Conservation (phyloP, 1,140 invertebrate genomes). For the Brachionus koreanus region DNA sequence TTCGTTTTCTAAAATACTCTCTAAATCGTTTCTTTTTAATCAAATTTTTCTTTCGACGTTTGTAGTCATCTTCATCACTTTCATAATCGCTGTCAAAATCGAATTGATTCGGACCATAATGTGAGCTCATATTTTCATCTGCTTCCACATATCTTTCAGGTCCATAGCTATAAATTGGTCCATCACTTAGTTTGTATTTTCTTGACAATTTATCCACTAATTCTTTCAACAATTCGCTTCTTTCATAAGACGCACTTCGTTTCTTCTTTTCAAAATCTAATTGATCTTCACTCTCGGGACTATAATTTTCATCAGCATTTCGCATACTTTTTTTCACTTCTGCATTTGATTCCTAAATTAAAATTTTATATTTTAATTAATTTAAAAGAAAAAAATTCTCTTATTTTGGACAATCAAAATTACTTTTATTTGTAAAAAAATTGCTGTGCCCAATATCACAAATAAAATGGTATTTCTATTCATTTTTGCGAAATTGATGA, state of each 20-base stretch:
- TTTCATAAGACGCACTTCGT: background rate
- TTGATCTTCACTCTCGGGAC: background rate
- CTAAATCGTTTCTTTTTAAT: conserved; percentile 23
- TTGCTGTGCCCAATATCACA: background rate
- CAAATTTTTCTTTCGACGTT: background rate
- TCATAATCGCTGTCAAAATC: background rate
- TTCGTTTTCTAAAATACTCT: conserved; percentile 13
- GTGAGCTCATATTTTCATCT: background rate
- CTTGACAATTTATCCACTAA: background rate
- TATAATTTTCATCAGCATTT: background rate
- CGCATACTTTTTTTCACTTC: conserved; percentile 19
- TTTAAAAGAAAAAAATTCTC: background rate
- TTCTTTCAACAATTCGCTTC: background rate
- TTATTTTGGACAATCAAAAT: background rate
- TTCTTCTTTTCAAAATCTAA: background rate
- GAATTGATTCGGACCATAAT: background rate
- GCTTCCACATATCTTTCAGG: background rate
- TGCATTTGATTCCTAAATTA: background rate
- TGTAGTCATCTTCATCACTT: background rate
- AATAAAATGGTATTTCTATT: background rate
- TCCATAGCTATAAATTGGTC: background rate
- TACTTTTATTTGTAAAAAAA: background rate
- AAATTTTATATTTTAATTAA: background rate
- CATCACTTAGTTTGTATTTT: background rate
- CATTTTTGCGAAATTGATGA: background rate